Conservation (phyloP, 1,140 invertebrate genomes). For the Laodelphax striatellus region DNA sequence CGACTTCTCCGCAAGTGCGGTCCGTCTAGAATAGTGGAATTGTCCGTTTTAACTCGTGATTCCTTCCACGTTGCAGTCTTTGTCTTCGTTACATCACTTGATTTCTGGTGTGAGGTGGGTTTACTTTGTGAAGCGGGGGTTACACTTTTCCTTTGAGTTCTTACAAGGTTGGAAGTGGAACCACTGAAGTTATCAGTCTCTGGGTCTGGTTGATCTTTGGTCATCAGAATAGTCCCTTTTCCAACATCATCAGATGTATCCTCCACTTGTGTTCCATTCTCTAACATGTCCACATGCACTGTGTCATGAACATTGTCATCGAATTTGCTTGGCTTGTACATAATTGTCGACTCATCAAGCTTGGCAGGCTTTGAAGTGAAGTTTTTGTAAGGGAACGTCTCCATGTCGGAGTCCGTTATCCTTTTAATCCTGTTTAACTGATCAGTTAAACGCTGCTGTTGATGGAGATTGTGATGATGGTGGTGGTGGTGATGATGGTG, state of each 20-base stretch:
- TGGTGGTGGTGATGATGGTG: no score
- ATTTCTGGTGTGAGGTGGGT: no score
- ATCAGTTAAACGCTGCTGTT: no score
- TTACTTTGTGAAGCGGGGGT: no score
- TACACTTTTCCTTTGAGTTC: no score
- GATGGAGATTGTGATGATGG: no score
- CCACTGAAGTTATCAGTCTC: no score
- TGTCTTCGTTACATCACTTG: no score
- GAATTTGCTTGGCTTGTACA: constrained; percentile 22
- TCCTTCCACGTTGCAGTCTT: no score
- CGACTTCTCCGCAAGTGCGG: neutral
- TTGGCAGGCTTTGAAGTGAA: neutral
- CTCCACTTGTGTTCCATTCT: constrained; percentile 9
- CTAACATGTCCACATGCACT: constrained; percentile 4
- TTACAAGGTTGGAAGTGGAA: no score
- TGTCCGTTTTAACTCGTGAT: no score
- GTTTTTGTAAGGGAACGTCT: neutral
- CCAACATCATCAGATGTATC: constrained; percentile 6
- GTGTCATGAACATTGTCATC: constrained; percentile 22
- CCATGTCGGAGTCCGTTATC: neutral
- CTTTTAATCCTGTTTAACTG: neutral
- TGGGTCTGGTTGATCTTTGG: neutral
- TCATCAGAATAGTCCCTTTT: constrained; percentile 6
- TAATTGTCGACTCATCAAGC: neutral
- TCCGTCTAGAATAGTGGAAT: no score